Percentiles rank a stretch among this genome's conserved stretches.
Conservation (phyloP, 2,113 vertebrate genomes). For the Gambusia holbrooki region DNA sequence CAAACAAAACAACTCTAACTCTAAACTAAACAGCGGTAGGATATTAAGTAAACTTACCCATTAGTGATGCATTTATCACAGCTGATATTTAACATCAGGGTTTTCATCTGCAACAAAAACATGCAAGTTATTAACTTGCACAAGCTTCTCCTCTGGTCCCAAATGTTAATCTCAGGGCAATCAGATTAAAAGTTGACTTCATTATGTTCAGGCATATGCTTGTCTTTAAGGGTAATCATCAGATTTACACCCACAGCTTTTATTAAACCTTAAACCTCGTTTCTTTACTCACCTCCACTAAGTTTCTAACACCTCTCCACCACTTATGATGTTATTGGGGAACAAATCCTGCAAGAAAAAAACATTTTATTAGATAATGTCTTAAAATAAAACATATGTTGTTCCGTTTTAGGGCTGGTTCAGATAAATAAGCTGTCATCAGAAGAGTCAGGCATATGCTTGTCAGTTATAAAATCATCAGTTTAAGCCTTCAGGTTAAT, state of each 20-base stretch:
- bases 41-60: neutral
- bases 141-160: fast-evolving
- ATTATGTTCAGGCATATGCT: slow-evolving; percentile 76
- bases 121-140: neutral
- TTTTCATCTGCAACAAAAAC: neutral
- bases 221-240: slow-evolving; percentile 63
- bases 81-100: neutral
- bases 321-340: neutral
- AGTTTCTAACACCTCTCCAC: neutral
- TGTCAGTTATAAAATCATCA: slow-evolving; percentile 69
- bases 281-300: neutral
- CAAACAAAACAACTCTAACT: slow-evolving; percentile 22
- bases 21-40: neutral
- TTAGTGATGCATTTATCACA: neutral
- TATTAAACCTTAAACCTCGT: fast-evolving
- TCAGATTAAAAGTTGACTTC: slow-evolving; percentile 71
- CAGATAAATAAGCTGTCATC: slow-evolving; percentile 45
- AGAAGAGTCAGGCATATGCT: slow-evolving; percentile 73
- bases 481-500: neutral
- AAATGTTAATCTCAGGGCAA: neutral
- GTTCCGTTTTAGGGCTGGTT: neutral
- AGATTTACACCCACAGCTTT: neutral
- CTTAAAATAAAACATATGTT: neutral
- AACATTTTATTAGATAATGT: neutral
- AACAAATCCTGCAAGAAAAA: neutral